These are phyloP conservation scores for Lasioglossum marginatum DNA, from an alignment of 2,888 invertebrate genomes.

Conservation along the genomic window DNA sequence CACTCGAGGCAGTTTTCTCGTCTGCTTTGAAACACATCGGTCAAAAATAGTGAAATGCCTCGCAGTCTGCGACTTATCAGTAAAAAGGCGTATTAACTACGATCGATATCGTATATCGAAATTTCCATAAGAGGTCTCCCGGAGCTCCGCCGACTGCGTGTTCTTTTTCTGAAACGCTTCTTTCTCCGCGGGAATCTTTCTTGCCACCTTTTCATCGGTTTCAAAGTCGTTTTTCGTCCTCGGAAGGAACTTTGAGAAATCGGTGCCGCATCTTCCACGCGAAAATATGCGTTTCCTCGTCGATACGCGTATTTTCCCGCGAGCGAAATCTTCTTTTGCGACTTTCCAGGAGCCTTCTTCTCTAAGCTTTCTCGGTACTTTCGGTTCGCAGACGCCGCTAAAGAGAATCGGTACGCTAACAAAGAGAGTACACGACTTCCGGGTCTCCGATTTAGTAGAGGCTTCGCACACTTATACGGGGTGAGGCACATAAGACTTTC, in stretches of 20 bases:
- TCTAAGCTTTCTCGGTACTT: neutral
- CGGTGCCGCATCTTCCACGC: neutral
- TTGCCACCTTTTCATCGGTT: conserved; percentile 1
- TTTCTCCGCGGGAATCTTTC: neutral
- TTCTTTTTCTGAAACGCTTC: neutral
- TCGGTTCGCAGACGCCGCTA: neutral
- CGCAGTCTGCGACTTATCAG: neutral
- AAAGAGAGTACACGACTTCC: neutral
- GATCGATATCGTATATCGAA: too few relatives aligned
- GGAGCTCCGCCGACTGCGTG: neutral
- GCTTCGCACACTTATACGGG: too few relatives aligned
- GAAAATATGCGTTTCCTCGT: neutral
- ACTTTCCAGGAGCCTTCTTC: neutral
- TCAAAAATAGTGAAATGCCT: neutral
- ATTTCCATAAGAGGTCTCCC: neutral
- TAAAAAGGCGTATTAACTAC: neutral
- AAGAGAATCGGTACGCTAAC: neutral
- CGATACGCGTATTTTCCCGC: conserved; percentile 16
- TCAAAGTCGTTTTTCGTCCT: neutral
- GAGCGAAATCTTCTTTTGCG: neutral
- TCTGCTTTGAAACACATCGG: neutral
- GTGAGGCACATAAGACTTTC: too few relatives aligned
- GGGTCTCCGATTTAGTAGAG: too few relatives aligned
- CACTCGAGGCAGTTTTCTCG: neutral
- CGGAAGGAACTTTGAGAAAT: neutral